These are phyloP conservation scores for Drosophila pullipes DNA, from an alignment of 2,888 invertebrate genomes.

Conservation along the genomic window DNA sequence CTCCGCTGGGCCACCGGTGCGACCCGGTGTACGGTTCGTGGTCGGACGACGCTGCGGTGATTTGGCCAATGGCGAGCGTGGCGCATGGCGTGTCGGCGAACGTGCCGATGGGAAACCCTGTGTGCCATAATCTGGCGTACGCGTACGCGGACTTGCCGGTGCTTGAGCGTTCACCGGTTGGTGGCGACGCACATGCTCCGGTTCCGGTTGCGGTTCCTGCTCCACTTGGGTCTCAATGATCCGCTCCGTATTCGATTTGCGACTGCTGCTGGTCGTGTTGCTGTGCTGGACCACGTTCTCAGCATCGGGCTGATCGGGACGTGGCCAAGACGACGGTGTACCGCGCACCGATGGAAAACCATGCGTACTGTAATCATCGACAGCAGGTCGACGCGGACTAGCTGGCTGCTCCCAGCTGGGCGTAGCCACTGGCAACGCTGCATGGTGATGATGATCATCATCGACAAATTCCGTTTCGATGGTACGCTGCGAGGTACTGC, in stretches of 20 bases:
- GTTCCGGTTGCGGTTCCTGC: conserved; percentile 17
- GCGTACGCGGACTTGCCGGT: conserved; percentile 41
- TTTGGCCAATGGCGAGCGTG: conserved; percentile 51
- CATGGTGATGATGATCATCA: conserved; percentile 42
- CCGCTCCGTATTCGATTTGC: conserved; percentile 72
- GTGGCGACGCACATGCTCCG: conserved; percentile 27
- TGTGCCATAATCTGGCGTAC: conserved; percentile 61
- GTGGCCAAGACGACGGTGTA: conserved; percentile 5
- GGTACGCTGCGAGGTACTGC: conserved; percentile 71
- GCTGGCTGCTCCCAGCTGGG: conserved; percentile 66
- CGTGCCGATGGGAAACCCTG: conserved; percentile 72
- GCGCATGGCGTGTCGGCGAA: conserved; percentile 46
- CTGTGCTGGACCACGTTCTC: conserved; percentile 40
- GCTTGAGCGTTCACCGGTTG: conserved; percentile 34
- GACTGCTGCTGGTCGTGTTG: conserved; percentile 32
- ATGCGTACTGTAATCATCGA: conserved; percentile 69
- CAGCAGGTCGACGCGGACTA: conserved; percentile 38
- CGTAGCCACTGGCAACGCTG: conserved; percentile 16
- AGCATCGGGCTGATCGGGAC: conserved; percentile 59
- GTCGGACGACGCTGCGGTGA: conserved; percentile 48
- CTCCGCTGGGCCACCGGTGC: conserved; percentile 29
- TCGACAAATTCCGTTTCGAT: conserved; percentile 71
- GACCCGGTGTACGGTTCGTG: conserved; percentile 10
- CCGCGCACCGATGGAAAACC: conserved; percentile 76
- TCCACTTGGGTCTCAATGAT: conserved; percentile 61